Evolutionary conservation across 2,797 vertebrate genomes (phyloP), one percentile per base, ranked within the genome.

Genomic region (Neolamprologus multifasciatus): DNA sequence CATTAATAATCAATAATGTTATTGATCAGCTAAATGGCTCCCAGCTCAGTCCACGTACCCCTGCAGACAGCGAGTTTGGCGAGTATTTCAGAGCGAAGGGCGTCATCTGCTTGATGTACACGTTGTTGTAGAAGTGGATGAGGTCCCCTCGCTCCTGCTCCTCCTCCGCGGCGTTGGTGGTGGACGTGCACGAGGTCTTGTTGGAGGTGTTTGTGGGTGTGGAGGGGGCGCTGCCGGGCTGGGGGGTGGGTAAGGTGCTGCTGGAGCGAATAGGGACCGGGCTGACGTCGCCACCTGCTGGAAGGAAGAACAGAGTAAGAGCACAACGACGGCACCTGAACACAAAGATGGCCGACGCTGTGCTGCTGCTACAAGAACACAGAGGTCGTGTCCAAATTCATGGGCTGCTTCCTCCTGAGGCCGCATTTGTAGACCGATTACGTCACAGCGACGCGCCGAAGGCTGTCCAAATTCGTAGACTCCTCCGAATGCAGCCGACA

Each of bases 111-210:
- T 97, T 97, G 23, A 97, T 94, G 82, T 98, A 98, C 88, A 98
- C 89, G 6, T 91, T 97, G 92, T 98, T 98, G 89, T 98, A 98
- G 95, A 98, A 98, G 74, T 97, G 97, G 87, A 98, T 98, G 71
- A 98, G 97, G 93, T 98, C 97, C 5, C 97, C 98, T 5, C 97
- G 94, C 86, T 98, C 97, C 2, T 21, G 82, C 4, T 98, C 97
- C 79, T 97, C 97, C 2, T 21, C 83, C 3, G 48, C 89, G 40
- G 90, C 83, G 94, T 85, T 54, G 33, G 88, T 90, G 0, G 97
- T 95, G 29, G 88, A 90, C 0, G 97, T 95, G 87, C 96, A 76
- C 29, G 4, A 74, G 26, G 14, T 97, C 92, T 96, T 97, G 88
- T 95, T 96, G 86, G 82, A 45, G 93, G 95, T 29, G 43, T 74